Conservation (phyloP, 2,797 vertebrate genomes). For the Mormyrops boulengeri region DNA sequence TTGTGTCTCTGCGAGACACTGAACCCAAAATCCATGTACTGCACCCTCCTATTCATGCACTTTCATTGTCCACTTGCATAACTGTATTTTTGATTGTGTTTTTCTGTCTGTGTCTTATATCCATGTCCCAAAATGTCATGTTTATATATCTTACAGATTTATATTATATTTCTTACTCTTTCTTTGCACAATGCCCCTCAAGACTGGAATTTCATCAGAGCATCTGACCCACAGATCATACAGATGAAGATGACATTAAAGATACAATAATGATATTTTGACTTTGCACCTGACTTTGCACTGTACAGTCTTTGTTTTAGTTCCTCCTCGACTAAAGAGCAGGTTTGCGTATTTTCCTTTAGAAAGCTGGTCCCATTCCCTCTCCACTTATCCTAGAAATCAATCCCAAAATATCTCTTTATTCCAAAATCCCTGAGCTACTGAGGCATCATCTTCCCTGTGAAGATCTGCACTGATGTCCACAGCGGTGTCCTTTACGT, state of each 20-base stretch:
- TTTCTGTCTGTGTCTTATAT: neutral
- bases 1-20: neutral
- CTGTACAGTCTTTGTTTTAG: neutral
- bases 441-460: neutral
- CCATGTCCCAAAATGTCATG: neutral
- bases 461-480: neutral
- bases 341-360: neutral
- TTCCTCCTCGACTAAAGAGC: neutral
- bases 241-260: neutral
- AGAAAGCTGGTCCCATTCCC: neutral
- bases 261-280: neutral
- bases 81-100: neutral
- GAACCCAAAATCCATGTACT: neutral
- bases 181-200: neutral
- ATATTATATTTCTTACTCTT: neutral
- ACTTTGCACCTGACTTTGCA: neutral
- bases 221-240: neutral
- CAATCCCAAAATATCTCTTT: neutral
- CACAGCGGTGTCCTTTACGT: neutral
- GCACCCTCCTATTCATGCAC: neutral
- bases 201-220: neutral
- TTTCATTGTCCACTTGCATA: neutral
- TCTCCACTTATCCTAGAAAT: neutral
- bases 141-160: neutral
- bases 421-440: neutral